These are phyloP conservation scores for Andrena fulva DNA, from an alignment of 2,888 invertebrate species.

Conservation along the genomic window DNA sequence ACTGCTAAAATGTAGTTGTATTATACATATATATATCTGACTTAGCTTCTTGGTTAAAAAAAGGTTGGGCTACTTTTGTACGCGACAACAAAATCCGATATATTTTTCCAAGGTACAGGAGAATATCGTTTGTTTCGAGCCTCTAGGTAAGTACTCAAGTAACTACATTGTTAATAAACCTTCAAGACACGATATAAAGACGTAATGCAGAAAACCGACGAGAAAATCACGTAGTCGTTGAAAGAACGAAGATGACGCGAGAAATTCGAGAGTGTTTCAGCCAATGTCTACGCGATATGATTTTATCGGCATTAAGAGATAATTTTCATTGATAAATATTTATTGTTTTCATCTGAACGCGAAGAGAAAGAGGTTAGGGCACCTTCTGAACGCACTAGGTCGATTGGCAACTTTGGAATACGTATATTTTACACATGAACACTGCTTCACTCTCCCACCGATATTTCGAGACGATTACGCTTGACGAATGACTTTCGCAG, in stretches of 20 bases:
- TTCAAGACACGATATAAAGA: background rate
- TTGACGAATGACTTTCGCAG: slow-evolving; percentile 24
- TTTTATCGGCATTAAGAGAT: background rate
- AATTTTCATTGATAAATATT: slow-evolving; percentile 27
- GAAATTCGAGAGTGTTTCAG: background rate
- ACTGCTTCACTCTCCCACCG: slow-evolving; percentile 14
- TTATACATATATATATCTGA: slow-evolving; percentile 8
- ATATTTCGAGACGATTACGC: slow-evolving; percentile 21
- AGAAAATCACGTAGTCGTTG: background rate
- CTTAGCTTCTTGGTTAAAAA: background rate
- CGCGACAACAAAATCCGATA: background rate
- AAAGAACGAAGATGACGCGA: background rate
- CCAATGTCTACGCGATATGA: background rate
- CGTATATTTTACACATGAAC: slow-evolving; percentile 14
- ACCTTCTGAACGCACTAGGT: slow-evolving; percentile 21
- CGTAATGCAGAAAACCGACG: background rate
- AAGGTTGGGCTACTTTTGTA: background rate
- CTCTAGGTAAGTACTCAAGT: background rate
- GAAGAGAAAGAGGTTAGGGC: slow-evolving; percentile 48
- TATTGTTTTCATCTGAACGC: slow-evolving; percentile 41
- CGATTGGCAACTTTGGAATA: background rate
- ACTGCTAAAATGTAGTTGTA: slow-evolving; percentile 17
- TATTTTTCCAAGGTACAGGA: background rate
- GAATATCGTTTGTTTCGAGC: background rate
- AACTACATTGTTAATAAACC: background rate